Percentiles rank a stretch among this genome's conserved stretches.
These are phyloP conservation scores for Montipora sp. DNA, from an alignment of 64 coral and sea anemone species.

Conservation along the genomic window DNA sequence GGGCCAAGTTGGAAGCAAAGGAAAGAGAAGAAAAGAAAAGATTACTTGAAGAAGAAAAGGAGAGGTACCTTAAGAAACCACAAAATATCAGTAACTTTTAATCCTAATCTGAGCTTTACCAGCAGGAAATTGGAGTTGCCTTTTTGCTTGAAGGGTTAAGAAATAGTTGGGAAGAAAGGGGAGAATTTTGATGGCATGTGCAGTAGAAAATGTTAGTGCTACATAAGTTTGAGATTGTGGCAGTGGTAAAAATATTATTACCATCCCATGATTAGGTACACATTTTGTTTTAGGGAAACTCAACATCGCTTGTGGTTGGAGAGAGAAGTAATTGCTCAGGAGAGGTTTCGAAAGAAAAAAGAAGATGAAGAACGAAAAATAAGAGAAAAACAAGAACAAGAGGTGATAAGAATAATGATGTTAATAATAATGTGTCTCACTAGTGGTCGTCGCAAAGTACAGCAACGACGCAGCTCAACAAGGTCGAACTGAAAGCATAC, in stretches of 20 bases:
- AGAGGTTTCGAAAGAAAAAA: slow-evolving; percentile 58
- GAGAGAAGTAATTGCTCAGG: slow-evolving; percentile 69
- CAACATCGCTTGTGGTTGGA: slow-evolving; percentile 77
- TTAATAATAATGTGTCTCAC: no score
- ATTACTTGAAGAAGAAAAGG: slow-evolving; percentile 55
- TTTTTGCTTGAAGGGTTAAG: neutral
- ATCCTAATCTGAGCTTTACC: no score
- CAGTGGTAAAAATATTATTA: neutral
- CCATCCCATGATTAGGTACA: neutral
- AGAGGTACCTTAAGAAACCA: slow-evolving; percentile 27
- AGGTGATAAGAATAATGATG: slow-evolving; percentile 19
- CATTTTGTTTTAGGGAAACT: slow-evolving; percentile 37
- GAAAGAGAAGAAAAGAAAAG: slow-evolving; percentile 62
- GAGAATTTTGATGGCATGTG: neutral
- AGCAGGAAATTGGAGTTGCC: no score
- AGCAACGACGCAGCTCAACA: no score
- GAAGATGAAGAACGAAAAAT: slow-evolving; percentile 71
- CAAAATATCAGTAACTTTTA: neutral
- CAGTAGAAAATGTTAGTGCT: no score
- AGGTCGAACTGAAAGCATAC: no score
- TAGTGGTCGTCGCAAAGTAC: no score
- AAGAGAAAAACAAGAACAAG: slow-evolving; percentile 78
- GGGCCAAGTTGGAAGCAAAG: slow-evolving; percentile 61
- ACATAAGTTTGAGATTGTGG: neutral
- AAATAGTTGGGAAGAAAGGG: neutral